Base-by-base conservation (phyloP, 2,888 invertebrate species). In the Plutella xylostella region DNA sequence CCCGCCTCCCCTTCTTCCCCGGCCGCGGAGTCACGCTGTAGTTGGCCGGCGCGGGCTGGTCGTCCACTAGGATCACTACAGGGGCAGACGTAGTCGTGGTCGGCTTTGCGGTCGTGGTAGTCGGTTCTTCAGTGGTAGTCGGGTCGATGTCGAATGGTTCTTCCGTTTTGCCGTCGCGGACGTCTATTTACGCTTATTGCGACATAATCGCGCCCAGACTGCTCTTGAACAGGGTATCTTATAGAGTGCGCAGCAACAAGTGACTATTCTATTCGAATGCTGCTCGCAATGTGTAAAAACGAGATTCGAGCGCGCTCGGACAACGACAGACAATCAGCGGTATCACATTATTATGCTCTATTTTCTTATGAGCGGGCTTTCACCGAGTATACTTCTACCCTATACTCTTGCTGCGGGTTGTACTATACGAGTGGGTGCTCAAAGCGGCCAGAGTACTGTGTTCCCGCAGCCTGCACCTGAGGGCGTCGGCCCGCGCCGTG, bases 391-490 rank as follows among this genome's bases (percentile, higher is more conserved):
- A n/a, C n/a, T n/a, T n/a, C n/a, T n/a, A n/a, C n/a, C n/a, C n/a
- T n/a, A n/a, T n/a, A n/a, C n/a, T n/a, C n/a, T n/a, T n/a, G n/a
- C n/a, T n/a, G n/a, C n/a, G n/a, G n/a, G n/a, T n/a, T n/a, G n/a
- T n/a, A n/a, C n/a, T n/a, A n/a, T 86, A 89, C 55, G 88, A 88
- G 53, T 80, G 90, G 61, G 88, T 89, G 50, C 57, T 91, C 57
- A 90, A 90, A 63, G 88, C 90, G 73, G 59, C 89, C 28, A 83
- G 89, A 11, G 85, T 90, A 28, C 91, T 93, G 67, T 87, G 88
- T 45, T 89, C 89, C 54, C 87, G 90, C 44, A 90, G 92, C 7
- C 70, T 97, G 19, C 88, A 88, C 25, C 72, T 97, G 50, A 66
- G 71, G 0, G 82, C 86, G 12, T 89, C 92, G 3, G 86, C 87